A percentile compares a stretch with the other conserved stretches of the same genome.
These are phyloP conservation scores for Pollenia amentaria DNA, from an alignment of 2,888 invertebrate genomes.

Conservation along the genomic window DNA sequence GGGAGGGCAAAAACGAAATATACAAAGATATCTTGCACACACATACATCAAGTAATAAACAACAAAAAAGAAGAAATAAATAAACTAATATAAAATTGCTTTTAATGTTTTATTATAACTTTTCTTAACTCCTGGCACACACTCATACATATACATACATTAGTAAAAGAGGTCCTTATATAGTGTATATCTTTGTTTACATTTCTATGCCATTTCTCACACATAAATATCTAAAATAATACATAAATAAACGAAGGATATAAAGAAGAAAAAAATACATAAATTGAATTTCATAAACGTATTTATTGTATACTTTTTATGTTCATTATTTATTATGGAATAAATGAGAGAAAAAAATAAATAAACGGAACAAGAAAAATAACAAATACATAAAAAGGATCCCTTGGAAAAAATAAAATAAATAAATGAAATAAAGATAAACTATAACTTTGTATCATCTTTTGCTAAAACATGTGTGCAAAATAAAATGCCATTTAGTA, in stretches of 20 bases:
- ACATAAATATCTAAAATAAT: slow-evolving; percentile 21
- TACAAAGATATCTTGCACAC: too few species aligned
- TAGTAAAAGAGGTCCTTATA: slow-evolving; percentile 18
- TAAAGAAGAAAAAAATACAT: slow-evolving; percentile 43
- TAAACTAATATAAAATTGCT: slow-evolving; percentile 65
- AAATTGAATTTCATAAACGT: slow-evolving; percentile 73
- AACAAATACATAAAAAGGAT: slow-evolving; percentile 49
- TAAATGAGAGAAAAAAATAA: slow-evolving; percentile 16
- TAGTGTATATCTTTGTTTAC: slow-evolving; percentile 15
- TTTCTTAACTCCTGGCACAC: slow-evolving; percentile 19
- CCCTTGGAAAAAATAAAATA: slow-evolving; percentile 46
- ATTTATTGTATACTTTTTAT: slow-evolving; percentile 67
- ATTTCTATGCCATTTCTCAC: not conserved
- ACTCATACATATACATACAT: not conserved
- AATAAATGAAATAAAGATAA: slow-evolving; percentile 69
- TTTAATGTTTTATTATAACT: slow-evolving; percentile 83
- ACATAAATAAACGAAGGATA: slow-evolving; percentile 21
- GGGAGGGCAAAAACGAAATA: too few species aligned
- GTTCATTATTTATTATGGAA: slow-evolving; percentile 65
- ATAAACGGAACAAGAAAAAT: slow-evolving; percentile 8
- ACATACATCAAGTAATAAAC: too few species aligned
- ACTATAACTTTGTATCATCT: slow-evolving; percentile 73
- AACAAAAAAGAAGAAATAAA: slow-evolving; percentile 13
- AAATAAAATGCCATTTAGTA: slow-evolving; percentile 45
- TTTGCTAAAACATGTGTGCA: slow-evolving; percentile 48